A percentile compares a stretch with the other conserved stretches of the same genome.
phyloP scores from a whole-genome alignment of 2,113 vertebrate genomes.

The Stercorarius parasiticus region DNA sequence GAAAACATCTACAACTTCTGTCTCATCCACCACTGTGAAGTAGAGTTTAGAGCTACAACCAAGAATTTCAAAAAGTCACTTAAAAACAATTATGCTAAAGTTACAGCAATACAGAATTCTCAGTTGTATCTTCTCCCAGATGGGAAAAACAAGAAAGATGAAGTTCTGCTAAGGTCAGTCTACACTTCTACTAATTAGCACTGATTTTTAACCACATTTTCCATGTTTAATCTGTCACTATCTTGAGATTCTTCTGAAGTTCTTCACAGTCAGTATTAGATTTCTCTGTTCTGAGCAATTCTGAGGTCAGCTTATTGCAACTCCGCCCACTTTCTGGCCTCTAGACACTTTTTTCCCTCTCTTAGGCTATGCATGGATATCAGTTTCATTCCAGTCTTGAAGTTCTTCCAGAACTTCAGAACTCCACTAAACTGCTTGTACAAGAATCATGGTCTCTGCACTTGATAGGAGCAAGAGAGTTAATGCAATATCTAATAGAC shows the following conservation, averaged over 20 bases:
- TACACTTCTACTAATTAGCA: not conserved
- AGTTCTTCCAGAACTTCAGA: not conserved
- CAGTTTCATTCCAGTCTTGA: not conserved
- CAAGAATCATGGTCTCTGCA: not conserved
- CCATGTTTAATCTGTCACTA: not conserved
- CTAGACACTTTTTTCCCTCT: not conserved
- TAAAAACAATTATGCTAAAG: not conserved
- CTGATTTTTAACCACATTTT: not conserved
- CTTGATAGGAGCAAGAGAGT: not conserved
- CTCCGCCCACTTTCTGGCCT: not conserved
- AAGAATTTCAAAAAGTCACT: not conserved
- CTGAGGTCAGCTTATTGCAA: not conserved
- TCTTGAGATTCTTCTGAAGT: not conserved
- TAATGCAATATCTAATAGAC: not conserved
- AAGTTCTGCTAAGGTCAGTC: not conserved
- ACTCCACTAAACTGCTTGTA: not conserved
- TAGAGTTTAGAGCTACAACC: constrained; percentile 79
- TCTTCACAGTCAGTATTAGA: not conserved
- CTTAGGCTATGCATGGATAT: not conserved
- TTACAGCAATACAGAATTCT: not conserved
- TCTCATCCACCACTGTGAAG: constrained; percentile 63
- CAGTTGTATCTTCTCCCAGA: not conserved
- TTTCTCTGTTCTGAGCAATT: not conserved
- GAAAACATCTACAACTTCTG: constrained; percentile 68
- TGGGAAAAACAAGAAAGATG: not conserved